These are phyloP conservation scores for Psophia crepitans DNA, from an alignment of 2,113 vertebrate genomes.

Conservation along the genomic window DNA sequence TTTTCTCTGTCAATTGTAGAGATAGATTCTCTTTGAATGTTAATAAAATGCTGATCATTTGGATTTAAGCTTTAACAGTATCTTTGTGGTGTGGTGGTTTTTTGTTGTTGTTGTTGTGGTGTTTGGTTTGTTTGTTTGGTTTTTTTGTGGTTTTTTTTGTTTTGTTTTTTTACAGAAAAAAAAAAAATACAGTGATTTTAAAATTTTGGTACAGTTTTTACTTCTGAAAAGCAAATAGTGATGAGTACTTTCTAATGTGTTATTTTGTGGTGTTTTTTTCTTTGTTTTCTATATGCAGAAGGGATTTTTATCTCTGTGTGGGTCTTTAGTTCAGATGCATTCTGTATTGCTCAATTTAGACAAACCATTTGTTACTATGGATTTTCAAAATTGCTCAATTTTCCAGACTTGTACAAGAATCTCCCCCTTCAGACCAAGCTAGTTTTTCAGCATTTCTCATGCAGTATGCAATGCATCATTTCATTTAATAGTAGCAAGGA, in stretches of 20 bases:
- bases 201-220: not conserved
- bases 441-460: not conserved
- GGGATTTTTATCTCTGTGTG: not conserved
- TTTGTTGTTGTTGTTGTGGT: too few species aligned
- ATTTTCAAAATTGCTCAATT: slow-evolving; percentile 33
- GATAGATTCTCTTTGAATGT: not conserved
- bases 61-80: not conserved
- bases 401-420: not conserved
- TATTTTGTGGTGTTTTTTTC: not conserved
- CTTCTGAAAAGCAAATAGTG: not conserved
- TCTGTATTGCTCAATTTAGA: not conserved
- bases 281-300: not conserved
- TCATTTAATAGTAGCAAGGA: not conserved
- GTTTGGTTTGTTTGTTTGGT: too few species aligned
- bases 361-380: not conserved
- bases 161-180: too few species aligned
- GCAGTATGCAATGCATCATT: not conserved
- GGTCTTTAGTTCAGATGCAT: not conserved
- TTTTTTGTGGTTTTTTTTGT: too few species aligned
- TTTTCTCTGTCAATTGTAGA: not conserved
- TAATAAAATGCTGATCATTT: not conserved
- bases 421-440: not conserved
- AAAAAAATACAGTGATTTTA: not conserved
- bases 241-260: not conserved
- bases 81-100: not conserved